phyloP scores from a whole-genome alignment of 2,113 vertebrate species.

The Ursus arctos region DNA sequence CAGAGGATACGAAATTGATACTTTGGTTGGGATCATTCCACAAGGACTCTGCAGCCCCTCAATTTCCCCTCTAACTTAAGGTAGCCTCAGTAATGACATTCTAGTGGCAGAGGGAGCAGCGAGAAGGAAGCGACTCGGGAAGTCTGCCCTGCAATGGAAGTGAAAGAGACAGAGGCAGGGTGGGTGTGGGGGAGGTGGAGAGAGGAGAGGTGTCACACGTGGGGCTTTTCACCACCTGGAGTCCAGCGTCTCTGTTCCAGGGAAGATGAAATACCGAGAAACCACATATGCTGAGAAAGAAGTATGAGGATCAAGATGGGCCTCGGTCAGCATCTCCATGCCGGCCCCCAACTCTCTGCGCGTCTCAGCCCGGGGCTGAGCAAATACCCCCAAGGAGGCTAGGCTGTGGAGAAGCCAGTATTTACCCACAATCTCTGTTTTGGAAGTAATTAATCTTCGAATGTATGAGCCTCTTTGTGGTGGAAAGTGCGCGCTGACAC shows the following conservation, averaged over 20 bases:
- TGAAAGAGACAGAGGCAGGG: background rate
- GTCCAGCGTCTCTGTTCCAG: background rate
- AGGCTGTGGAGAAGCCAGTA: slow-evolving; percentile 76
- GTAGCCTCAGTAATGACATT: background rate
- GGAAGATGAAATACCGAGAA: background rate
- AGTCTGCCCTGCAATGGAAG: background rate
- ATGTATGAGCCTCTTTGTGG: slow-evolving; percentile 87
- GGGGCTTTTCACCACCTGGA: background rate
- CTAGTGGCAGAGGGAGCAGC: background rate
- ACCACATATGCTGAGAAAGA: background rate
- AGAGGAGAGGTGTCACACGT: background rate
- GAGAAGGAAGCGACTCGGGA: background rate
- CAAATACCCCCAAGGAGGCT: slow-evolving; percentile 80
- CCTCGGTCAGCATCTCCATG: rapidly evolving
- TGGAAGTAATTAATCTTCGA: slow-evolving; percentile 90
- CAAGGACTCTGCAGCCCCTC: too few relatives aligned
- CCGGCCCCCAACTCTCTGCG: slow-evolving; percentile 68
- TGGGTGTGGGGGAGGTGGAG: background rate
- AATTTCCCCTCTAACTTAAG: too few relatives aligned
- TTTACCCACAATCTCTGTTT: slow-evolving; percentile 86
- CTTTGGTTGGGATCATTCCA: background rate
- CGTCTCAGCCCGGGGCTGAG: slow-evolving; percentile 78
- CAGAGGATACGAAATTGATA: background rate
- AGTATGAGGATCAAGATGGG: background rate
- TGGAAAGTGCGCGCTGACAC: slow-evolving; percentile 89